Evolutionary conservation across 2,797 vertebrate species (phyloP).

Genomic region (Cyprinella venusta): DNA sequence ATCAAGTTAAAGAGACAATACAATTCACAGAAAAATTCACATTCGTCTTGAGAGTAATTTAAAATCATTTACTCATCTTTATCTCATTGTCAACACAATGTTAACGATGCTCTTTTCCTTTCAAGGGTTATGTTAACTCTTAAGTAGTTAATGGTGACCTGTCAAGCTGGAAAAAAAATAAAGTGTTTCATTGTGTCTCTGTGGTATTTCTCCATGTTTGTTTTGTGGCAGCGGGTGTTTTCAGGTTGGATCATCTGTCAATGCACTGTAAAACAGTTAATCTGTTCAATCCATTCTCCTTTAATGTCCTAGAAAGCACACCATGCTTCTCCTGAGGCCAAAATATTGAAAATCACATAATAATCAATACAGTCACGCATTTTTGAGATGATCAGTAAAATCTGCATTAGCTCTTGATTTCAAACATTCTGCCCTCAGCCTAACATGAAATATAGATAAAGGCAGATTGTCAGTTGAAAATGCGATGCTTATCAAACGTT

Average conservation of each 20-base stretch:
- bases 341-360: neutral
- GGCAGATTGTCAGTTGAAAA: neutral
- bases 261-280: neutral
- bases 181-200: neutral
- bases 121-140: too few species aligned
- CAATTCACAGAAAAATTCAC: neutral
- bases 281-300: neutral
- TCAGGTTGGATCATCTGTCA: constrained; percentile 10
- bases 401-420: neutral
- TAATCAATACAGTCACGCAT: constrained; percentile 1
- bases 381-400: neutral
- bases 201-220: neutral
- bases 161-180: neutral
- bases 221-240: constrained; percentile 25
- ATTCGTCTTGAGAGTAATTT: neutral
- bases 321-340: neutral
- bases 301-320: neutral
- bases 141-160: neutral
- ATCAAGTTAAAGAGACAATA: neutral
- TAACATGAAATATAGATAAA: constrained; percentile 7
- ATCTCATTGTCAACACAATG: neutral
- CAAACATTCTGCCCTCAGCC: neutral
- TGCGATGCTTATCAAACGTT: neutral
- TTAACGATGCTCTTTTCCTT: too few species aligned
- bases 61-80: neutral